These are phyloP conservation scores for Dinothrombium tinctorium DNA, from an alignment of 1,140 invertebrate species.

Conservation along the genomic window DNA sequence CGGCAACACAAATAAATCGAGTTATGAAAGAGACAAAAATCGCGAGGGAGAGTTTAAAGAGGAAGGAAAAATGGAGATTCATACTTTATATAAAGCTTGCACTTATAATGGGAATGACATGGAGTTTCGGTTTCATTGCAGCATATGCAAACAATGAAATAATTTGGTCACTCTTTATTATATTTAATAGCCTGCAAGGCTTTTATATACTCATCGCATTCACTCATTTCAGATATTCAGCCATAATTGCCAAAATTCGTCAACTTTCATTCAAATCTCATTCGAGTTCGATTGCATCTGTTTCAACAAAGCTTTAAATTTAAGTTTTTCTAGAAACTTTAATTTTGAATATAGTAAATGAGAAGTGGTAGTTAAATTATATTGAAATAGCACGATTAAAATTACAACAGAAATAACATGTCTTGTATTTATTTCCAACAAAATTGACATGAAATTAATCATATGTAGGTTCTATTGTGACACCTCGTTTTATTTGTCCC, in stretches of 20 bases:
- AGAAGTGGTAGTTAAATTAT: too few species aligned
- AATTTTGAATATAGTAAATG: too few species aligned
- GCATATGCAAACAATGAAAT: slow-evolving; percentile 8
- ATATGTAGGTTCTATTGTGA: background rate
- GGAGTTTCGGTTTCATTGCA: slow-evolving; percentile 25
- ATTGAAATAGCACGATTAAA: too few species aligned
- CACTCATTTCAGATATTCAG: slow-evolving; percentile 16
- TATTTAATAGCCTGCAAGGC: slow-evolving; percentile 25
- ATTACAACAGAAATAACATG: too few species aligned
- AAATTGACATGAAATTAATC: too few species aligned
- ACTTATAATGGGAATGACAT: slow-evolving; percentile 27
- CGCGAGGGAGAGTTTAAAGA: slow-evolving; percentile 2
- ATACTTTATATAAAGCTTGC: slow-evolving; percentile 26
- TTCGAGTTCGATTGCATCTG: too few species aligned
- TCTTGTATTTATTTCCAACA: too few species aligned
- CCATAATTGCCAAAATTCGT: too few species aligned
- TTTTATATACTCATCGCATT: slow-evolving; percentile 26
- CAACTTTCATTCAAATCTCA: too few species aligned
- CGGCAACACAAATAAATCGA: slow-evolving; percentile 18
- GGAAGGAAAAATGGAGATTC: slow-evolving; percentile 13
- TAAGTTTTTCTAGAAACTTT: too few species aligned
- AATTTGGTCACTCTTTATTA: slow-evolving; percentile 19
- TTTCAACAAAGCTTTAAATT: too few species aligned
- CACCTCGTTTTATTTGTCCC: background rate
- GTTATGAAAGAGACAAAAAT: slow-evolving; percentile 5